A percentile compares a stretch with the other conserved stretches of the same genome.
These are phyloP conservation scores for Cotesia vestalis DNA, from an alignment of 1,140 invertebrate species.

Conservation along the genomic window DNA sequence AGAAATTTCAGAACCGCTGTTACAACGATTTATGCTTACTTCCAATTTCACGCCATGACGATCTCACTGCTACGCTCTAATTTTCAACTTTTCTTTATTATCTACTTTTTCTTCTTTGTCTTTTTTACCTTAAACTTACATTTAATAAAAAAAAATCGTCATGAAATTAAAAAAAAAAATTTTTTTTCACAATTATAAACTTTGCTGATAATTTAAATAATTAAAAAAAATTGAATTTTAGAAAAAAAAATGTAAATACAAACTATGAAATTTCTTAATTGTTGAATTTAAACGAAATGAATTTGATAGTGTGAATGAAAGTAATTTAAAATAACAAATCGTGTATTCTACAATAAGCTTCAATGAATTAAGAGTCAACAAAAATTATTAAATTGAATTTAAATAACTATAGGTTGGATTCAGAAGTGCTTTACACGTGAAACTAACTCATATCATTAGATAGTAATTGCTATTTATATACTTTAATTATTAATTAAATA, in stretches of 20 bases:
- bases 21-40: constrained; percentile 33
- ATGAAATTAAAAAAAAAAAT: too few relatives aligned
- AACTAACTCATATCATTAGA: constrained; percentile 62
- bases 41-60: constrained; percentile 46
- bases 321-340: neutral
- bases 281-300: neutral
- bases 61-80: constrained; percentile 45
- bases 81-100: constrained; percentile 37
- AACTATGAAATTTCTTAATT: constrained; percentile 19
- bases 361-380: constrained; percentile 8
- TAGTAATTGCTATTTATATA: constrained; percentile 51
- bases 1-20: constrained; percentile 27
- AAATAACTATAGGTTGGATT: constrained; percentile 54
- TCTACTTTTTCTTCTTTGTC: neutral
- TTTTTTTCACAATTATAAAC: too few relatives aligned
- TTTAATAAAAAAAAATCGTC: neutral
- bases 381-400: constrained; percentile 7
- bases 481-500: constrained; percentile 40
- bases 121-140: constrained; percentile 17
- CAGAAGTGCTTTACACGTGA: constrained; percentile 63
- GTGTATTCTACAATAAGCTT: neutral
- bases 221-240: too few relatives aligned
- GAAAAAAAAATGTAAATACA: neutral
- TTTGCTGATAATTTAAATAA: too few relatives aligned
- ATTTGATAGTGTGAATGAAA: too few relatives aligned